Percentiles rank a stretch among this genome's conserved stretches.
phyloP scores from a whole-genome alignment of 1,140 invertebrate species.

The Cecropterus lyciades region DNA sequence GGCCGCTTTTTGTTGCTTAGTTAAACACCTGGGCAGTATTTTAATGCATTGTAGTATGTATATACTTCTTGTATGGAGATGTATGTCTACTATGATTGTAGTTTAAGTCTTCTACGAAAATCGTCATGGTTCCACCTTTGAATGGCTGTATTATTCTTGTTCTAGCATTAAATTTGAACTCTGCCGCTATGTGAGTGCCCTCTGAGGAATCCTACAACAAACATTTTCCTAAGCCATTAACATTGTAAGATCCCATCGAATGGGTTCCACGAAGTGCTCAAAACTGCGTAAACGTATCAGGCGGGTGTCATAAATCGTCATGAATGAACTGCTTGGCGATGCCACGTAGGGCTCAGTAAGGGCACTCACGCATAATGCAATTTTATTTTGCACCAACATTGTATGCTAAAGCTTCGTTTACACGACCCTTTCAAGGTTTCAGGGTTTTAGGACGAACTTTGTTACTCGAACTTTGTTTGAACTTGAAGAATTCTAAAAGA shows the following conservation, averaged over 20 bases:
- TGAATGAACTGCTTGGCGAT: constrained; percentile 57
- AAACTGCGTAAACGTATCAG: constrained; percentile 42
- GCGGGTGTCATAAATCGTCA: constrained; percentile 58
- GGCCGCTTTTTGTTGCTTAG: background rate
- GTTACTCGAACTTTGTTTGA: too few relatives aligned
- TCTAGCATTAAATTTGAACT: too few relatives aligned
- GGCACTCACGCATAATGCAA: constrained; percentile 13
- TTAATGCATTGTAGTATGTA: background rate
- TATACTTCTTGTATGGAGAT: background rate
- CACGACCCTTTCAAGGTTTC: background rate
- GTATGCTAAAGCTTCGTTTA: background rate
- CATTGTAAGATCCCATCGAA: constrained; percentile 36
- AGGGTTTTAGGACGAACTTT: too few relatives aligned
- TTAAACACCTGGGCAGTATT: background rate
- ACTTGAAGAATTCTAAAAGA: too few relatives aligned
- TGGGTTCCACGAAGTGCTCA: constrained; percentile 52
- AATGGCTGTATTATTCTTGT: too few relatives aligned
- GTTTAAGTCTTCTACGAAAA: too few relatives aligned
- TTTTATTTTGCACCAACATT: background rate
- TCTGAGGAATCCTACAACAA: constrained; percentile 10
- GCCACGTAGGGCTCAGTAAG: constrained; percentile 42
- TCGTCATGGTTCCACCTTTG: too few relatives aligned
- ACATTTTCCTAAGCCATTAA: constrained; percentile 30
- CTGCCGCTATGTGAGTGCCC: constrained; percentile 13
- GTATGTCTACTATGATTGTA: too few relatives aligned